Evolutionary conservation across 2,888 invertebrate species (phyloP).

Genomic region (Drosophila fungiperda): DNA sequence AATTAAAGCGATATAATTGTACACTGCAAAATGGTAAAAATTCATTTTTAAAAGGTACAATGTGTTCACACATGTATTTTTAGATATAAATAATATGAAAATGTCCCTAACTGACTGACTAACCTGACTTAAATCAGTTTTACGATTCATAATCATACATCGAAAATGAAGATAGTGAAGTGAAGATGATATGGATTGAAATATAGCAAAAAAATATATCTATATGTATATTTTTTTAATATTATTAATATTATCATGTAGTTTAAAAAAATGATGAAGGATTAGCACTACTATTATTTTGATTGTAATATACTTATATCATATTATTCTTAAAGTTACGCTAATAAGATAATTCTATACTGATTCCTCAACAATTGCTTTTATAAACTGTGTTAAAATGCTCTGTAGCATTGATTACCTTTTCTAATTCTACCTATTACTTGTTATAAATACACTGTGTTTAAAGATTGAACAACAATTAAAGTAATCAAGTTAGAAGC

Average conservation of each 20-base stretch:
- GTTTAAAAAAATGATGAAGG: no score
- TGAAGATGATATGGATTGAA: no score
- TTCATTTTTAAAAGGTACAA: background rate
- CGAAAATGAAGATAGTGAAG: no score
- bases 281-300: background rate
- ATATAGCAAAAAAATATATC: no score
- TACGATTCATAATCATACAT: background rate
- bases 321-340: background rate
- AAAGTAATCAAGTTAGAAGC: background rate
- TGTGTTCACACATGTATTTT: background rate
- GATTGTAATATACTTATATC: background rate
- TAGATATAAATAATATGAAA: background rate
- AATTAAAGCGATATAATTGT: slow-evolving; percentile 49
- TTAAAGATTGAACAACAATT: background rate
- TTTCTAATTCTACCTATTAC: background rate
- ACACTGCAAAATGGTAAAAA: background rate
- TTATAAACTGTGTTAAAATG: background rate
- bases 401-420: background rate
- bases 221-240: no score
- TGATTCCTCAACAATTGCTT: background rate
- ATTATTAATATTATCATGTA: no score
- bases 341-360: background rate
- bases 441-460: background rate
- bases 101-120: no score
- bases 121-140: background rate